A percentile compares a stretch with the other conserved stretches of the same genome.
Evolutionary conservation across 2,113 vertebrate species (phyloP).

Genomic region (Chaetodon auriga): DNA sequence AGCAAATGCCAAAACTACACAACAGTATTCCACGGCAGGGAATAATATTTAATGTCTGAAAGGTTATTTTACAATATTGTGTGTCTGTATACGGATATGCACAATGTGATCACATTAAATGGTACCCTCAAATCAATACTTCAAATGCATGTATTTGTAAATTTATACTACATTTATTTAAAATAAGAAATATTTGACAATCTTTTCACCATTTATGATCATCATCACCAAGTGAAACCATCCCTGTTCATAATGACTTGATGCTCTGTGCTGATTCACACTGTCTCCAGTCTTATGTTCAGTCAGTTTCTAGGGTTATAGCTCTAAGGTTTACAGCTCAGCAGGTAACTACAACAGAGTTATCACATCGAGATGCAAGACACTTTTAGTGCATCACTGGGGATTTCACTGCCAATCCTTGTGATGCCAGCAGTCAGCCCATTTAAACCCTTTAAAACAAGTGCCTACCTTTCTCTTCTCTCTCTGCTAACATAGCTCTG

Average conservation of each 20-base stretch:
- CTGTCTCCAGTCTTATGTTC: neutral
- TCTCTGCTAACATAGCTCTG: neutral
- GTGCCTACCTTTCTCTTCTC: neutral
- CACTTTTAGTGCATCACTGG: neutral
- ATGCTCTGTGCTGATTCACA: neutral
- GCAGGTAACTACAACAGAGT: neutral
- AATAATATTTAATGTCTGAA: no score
- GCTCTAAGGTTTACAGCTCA: neutral
- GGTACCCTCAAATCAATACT: no score
- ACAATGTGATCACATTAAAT: no score
- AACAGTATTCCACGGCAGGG: no score
- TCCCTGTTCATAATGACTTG: neutral
- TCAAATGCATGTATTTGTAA: no score
- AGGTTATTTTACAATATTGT: no score
- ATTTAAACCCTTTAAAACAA: slow-evolving; percentile 5
- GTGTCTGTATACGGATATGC: no score
- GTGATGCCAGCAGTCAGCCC: neutral
- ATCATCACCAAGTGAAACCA: neutral
- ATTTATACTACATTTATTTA: no score
- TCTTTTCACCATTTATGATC: no score
- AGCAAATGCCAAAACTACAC: no score
- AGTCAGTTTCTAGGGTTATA: neutral
- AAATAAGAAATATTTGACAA: no score
- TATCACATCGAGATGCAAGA: neutral
- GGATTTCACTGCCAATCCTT: slow-evolving; percentile 13